phyloP scores from a whole-genome alignment of 37 sponge, comb jelly and placozoan species.

The Diacarnus erythraeanus region DNA sequence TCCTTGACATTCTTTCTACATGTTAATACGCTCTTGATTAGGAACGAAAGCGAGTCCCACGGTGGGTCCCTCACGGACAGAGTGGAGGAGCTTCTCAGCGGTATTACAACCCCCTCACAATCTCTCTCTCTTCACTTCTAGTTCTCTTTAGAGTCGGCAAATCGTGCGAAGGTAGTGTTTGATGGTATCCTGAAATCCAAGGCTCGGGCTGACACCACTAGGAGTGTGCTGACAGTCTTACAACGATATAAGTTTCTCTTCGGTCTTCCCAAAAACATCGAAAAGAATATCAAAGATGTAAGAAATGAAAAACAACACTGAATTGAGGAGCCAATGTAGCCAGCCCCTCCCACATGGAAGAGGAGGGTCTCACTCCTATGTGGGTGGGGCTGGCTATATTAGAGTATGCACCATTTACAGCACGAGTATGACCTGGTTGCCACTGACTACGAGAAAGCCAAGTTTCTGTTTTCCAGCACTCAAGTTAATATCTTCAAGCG shows the following conservation, averaged over 20 bases:
- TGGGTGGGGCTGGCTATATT: too few species aligned
- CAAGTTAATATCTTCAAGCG: slow-evolving; percentile 87
- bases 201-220: slow-evolving; percentile 72
- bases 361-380: too few species aligned
- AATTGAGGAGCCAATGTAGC: too few species aligned
- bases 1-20: slow-evolving; percentile 44
- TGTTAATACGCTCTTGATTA: slow-evolving; percentile 74
- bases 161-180: slow-evolving; percentile 66
- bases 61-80: slow-evolving; percentile 87
- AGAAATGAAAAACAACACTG: too few species aligned
- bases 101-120: slow-evolving; percentile 11
- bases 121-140: not conserved
- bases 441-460: slow-evolving; percentile 88
- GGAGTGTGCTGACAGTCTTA: slow-evolving; percentile 86
- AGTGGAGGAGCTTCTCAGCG: slow-evolving; percentile 61
- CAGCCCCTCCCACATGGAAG: too few species aligned
- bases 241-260: slow-evolving; percentile 92
- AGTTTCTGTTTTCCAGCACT: slow-evolving; percentile 83
- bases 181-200: slow-evolving; percentile 65
- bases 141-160: slow-evolving; percentile 30
- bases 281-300: slow-evolving; percentile 81
- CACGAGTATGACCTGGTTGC: slow-evolving; percentile 88
- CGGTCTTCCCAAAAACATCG: slow-evolving; percentile 84
- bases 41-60: slow-evolving; percentile 64
- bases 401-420: slow-evolving; percentile 15